Evolutionary conservation across 1,140 invertebrate genomes (phyloP), one percentile per base, ranked within the genome.

Genomic region (Zaprionus gabonicus): DNA sequence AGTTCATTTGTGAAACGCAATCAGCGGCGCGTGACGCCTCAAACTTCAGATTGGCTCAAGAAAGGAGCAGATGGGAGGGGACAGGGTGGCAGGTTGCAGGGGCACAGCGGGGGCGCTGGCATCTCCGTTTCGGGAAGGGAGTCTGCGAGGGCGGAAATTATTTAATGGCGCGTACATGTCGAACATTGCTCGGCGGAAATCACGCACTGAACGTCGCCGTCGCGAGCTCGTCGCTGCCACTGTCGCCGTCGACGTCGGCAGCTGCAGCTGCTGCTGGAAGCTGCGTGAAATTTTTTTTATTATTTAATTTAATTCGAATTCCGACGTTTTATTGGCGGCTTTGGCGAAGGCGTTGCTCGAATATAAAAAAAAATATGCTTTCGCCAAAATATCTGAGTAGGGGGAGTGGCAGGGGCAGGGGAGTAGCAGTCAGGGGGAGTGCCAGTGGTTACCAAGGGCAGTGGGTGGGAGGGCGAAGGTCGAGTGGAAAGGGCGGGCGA

Each of bases 81-180:
- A 2, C 23, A 7, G 2, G 5, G 5, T 6, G 41, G n/a, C 6
- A 17, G 41, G n/a, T 34, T 34, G 31, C 31, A 34, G 7, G n/a
- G 41, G 41, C 7, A 17, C 6, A 7, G 9, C 2, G n/a, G 5
- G 5, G 13, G 4, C 17, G 28, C 31, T 59, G 17, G 66, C 17
- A 46, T 49, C 36, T 27, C n/a, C 34, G 56, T 44, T 67, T 57
- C 23, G 36, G 36, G 31, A 20, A 20, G 20, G 38, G 41, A 34
- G 69, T 57, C 31, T 49, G 71, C 80, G 70, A 73, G 85, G 79
- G 82, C 85, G 85, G 85, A 90, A 90, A 90, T 90, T 90, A 90
- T 90, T 90, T 90, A 90, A 90, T 90, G 85, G 82, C 78, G 81
- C 85, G 85, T 85, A 90, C 85, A 90, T 90, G 82, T 72, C 67